Evolutionary conservation across 2,797 vertebrate species (phyloP), one percentile per base, ranked within the genome.

Genomic region (Neoniphon sammara): DNA sequence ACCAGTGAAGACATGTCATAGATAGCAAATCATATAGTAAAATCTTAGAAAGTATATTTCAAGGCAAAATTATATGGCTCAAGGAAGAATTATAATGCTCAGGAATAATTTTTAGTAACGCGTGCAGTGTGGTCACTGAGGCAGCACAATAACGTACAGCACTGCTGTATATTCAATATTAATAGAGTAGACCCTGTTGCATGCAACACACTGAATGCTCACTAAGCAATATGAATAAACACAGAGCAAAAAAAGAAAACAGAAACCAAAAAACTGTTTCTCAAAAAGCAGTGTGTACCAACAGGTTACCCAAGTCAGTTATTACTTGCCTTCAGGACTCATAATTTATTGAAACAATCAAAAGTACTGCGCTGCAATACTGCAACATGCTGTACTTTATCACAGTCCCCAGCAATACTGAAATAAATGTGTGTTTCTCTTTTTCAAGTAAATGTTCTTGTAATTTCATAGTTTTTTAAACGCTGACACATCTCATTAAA

Each of bases 151-250:
- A 52, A 21, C 2, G 39, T 46, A 58, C 18, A 42, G 9, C 66
- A 46, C 34, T 50, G 65, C 47, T 80, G 54, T 34, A n/a, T 59
- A 57, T 85, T 82, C 47, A 85, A 25, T 75, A 82, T 84, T 75
- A 76, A 88, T 79, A 72, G 42, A 74, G 21, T 71, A 87, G 69
- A 92, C 91, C 91, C 93, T 94, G 94, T 95, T 95, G 94, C 93
- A 94, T 90, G 85, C 70, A 42, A 60, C 30, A 30, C 60, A 25
- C 70, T 69, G 46, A 52, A 68, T 73, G 25, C 59, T 66, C 7
- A 67, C 55, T 55, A 42, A 58, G 44, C 18, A 27, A 39, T 67
- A 71, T 25, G 25, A 47, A 73, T 21, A 58, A 0, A 49, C 1
- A 72, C 21, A 30, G 2, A 36, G 18, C 8, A 52, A 36, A 31